These are phyloP conservation scores for Cyanoramphus novaezelandiae DNA, from an alignment of 2,113 vertebrate genomes.

Conservation along the genomic window DNA sequence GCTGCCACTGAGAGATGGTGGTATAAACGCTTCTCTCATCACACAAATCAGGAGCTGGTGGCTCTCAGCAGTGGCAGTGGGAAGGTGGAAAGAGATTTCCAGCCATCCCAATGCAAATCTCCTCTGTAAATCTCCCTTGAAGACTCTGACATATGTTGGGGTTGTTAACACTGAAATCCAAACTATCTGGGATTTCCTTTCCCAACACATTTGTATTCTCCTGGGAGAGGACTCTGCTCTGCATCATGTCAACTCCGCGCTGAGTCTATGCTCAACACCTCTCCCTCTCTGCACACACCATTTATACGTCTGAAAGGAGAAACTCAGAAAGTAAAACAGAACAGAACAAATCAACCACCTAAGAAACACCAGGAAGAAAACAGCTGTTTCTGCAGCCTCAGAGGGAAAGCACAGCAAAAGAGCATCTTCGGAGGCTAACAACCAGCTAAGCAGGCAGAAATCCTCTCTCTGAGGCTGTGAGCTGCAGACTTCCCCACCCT, in stretches of 20 bases:
- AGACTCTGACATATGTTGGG: neutral
- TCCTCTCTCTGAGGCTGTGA: neutral
- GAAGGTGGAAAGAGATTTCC: neutral
- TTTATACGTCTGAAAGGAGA: neutral
- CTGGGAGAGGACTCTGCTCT: neutral
- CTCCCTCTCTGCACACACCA: neutral
- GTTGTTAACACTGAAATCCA: neutral
- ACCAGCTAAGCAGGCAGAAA: neutral
- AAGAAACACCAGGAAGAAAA: neutral
- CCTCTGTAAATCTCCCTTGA: neutral
- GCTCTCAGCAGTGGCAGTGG: neutral
- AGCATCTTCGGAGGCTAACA: neutral
- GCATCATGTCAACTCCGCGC: neutral
- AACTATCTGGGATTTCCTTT: neutral
- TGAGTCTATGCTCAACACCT: neutral
- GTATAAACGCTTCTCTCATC: neutral
- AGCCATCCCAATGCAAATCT: neutral
- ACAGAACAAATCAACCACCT: neutral
- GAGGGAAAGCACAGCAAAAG: neutral
- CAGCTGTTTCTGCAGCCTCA: neutral
- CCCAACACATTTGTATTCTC: neutral
- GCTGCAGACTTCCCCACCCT: neutral
- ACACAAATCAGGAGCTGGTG: neutral
- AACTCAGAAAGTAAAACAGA: neutral
- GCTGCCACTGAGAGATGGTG: accelerated